phyloP scores from a whole-genome alignment of 2,797 vertebrate species.

The Mus minutoides region DNA sequence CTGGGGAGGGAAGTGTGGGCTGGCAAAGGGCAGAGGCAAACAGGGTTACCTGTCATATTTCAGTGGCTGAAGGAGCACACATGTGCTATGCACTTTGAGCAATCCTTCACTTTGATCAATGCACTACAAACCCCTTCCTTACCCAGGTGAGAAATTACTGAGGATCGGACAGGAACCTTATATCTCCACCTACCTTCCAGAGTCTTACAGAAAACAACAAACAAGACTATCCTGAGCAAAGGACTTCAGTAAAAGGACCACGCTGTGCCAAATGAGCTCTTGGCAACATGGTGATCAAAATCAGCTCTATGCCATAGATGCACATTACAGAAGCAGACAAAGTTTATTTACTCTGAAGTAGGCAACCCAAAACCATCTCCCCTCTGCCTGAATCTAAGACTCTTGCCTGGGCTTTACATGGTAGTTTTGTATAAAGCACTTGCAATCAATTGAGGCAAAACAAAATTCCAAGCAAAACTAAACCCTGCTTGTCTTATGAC shows the following conservation, averaged over 20 bases:
- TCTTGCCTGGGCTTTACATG: background rate
- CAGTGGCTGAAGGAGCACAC: background rate
- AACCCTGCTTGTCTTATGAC: background rate
- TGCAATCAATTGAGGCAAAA: slow-evolving; percentile 51
- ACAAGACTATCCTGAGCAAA: background rate
- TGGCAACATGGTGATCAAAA: background rate
- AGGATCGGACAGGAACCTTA: background rate
- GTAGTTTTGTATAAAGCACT: slow-evolving; percentile 39
- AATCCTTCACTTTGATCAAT: background rate
- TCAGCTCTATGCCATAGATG: background rate
- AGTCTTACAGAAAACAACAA: background rate
- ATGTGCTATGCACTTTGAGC: accelerated
- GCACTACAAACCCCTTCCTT: background rate
- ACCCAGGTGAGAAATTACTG: background rate
- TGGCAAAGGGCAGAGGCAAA: background rate
- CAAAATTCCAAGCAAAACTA: slow-evolving; percentile 44
- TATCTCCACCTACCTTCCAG: background rate
- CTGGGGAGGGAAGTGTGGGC: background rate
- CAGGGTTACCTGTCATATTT: background rate
- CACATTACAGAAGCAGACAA: background rate
- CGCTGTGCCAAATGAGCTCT: background rate
- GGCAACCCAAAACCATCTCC: slow-evolving; percentile 3
- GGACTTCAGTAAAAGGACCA: background rate
- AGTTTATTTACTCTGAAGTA: background rate
- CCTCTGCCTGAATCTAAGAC: background rate